Evolutionary conservation across 2,888 invertebrate species (phyloP).

Genomic region (Diabrotica balteata): DNA sequence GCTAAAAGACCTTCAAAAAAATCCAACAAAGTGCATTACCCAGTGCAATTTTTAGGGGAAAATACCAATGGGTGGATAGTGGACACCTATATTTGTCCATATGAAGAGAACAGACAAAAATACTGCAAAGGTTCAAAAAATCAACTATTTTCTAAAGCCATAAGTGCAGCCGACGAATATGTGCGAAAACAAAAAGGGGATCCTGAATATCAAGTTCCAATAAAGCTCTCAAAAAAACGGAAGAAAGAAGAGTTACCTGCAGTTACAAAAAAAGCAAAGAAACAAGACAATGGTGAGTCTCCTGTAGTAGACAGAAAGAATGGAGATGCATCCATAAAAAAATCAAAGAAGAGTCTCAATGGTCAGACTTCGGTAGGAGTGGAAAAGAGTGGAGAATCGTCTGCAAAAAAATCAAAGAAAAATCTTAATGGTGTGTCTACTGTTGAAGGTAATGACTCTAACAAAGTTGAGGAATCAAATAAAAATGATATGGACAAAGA

Average conservation of each 20-base stretch:
- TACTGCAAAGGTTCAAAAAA: background rate
- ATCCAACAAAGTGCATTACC: background rate
- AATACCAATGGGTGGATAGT: background rate
- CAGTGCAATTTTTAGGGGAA: conserved; percentile 1
- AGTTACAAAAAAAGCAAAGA: background rate
- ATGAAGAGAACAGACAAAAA: background rate
- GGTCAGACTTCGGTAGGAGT: too few species aligned
- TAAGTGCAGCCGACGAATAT: background rate
- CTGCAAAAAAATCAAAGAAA: too few species aligned
- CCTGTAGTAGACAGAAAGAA: too few species aligned
- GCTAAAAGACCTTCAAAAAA: background rate
- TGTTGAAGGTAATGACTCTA: too few species aligned
- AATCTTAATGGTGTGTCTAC: too few species aligned
- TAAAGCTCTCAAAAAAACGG: background rate
- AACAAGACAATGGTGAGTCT: background rate
- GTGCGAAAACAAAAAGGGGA: conserved; percentile 4
- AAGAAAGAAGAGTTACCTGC: background rate
- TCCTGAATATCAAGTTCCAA: background rate
- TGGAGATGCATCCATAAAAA: too few species aligned
- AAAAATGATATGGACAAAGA: too few species aligned
- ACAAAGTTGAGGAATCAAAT: too few species aligned
- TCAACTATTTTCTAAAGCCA: background rate
- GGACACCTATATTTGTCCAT: background rate
- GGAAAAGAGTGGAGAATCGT: too few species aligned
- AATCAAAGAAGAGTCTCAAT: too few species aligned